Evolutionary conservation across 2,113 vertebrate species (phyloP).

Genomic region (Prunella himalayana): DNA sequence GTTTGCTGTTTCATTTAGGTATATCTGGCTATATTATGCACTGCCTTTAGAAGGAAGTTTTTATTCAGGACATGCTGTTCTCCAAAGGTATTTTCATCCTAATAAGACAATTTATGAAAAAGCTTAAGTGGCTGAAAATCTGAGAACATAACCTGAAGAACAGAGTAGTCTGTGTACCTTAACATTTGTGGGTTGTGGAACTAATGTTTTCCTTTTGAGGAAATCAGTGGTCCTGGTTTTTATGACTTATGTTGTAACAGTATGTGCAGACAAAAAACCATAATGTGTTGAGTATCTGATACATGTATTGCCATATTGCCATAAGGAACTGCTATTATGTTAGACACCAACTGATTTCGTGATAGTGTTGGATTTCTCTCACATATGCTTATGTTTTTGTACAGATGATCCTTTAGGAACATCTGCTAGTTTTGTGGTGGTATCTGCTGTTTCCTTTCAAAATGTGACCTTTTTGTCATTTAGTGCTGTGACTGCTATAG

Average conservation of each 20-base stretch:
- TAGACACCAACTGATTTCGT: constrained; percentile 76
- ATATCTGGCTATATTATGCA: neutral
- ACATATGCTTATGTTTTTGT: constrained; percentile 84
- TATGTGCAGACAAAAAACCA: constrained; percentile 64
- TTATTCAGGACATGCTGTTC: neutral
- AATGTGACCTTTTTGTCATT: constrained; percentile 61
- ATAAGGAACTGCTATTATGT: constrained; percentile 79
- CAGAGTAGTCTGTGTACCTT: neutral
- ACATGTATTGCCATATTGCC: constrained; percentile 72
- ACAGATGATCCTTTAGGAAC: constrained; percentile 77
- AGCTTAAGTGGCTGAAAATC: neutral
- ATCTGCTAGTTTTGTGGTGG: constrained; percentile 79
- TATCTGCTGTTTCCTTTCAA: constrained; percentile 76
- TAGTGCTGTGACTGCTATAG: constrained; percentile 26
- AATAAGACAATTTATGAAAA: neutral
- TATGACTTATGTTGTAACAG: constrained; percentile 62
- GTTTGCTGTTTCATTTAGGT: neutral
- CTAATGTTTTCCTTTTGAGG: constrained; percentile 9
- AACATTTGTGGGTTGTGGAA: neutral
- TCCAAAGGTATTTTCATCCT: neutral
- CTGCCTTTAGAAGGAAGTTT: neutral
- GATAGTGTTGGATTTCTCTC: constrained; percentile 82
- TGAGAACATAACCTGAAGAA: neutral
- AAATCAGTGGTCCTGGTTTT: constrained; percentile 33
- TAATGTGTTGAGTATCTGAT: constrained; percentile 77